These are phyloP conservation scores for Microtus oregoni DNA, from an alignment of 2,113 vertebrate genomes.

Conservation along the genomic window DNA sequence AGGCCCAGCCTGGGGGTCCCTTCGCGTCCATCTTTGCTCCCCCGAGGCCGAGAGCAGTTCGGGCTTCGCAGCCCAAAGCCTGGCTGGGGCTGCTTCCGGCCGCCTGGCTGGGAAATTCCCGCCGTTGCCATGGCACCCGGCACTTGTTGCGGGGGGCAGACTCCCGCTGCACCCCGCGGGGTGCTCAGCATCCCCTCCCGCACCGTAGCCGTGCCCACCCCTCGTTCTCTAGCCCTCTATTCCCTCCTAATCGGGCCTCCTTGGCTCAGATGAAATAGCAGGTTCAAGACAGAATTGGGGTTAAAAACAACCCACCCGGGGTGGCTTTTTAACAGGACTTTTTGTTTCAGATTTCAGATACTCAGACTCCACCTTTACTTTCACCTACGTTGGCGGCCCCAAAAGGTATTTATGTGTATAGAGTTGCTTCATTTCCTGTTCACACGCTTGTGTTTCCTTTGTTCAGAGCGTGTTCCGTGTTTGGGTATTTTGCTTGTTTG, in stretches of 20 bases:
- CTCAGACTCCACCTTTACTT: constrained; percentile 94
- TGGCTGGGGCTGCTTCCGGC: constrained; percentile 83
- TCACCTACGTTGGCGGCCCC: constrained; percentile 92
- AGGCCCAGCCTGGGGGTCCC: not conserved
- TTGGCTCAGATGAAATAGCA: not conserved
- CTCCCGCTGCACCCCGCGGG: not conserved
- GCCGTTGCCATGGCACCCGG: constrained; percentile 90
- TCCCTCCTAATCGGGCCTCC: not conserved
- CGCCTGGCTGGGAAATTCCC: constrained; percentile 85
- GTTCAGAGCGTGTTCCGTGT: constrained; percentile 70
- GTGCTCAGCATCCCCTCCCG: constrained; percentile 31
- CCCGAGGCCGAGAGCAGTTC: not conserved
- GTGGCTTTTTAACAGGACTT: constrained; percentile 72
- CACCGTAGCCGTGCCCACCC: not conserved
- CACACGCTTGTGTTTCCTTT: constrained; percentile 73
- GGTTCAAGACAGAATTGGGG: not conserved
- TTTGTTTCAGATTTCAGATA: constrained; percentile 93
- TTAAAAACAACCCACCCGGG: not conserved
- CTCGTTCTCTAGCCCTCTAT: not conserved
- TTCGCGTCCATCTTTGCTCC: constrained; percentile 61
- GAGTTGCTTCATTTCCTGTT: constrained; percentile 79
- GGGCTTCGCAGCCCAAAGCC: not conserved
- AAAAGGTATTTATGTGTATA: constrained; percentile 89
- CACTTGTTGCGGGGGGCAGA: constrained; percentile 91
- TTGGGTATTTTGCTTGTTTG: constrained; percentile 27